phyloP scores from a whole-genome alignment of 2,888 invertebrate species.

The Drosophila neotestacea region DNA sequence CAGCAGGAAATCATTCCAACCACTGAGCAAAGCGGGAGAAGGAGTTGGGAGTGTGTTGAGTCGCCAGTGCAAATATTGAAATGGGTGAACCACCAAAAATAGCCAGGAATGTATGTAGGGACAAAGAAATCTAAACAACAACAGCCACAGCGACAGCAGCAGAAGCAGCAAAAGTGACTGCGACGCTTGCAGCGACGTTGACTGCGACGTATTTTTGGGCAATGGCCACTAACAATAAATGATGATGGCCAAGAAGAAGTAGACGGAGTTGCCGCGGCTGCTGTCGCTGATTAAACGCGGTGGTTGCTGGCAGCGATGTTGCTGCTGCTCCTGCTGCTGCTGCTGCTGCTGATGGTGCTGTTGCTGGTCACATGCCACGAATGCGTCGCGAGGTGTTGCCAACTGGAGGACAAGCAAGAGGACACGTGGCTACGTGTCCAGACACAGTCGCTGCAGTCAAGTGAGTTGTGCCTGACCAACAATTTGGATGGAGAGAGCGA shows the following conservation, averaged over 20 bases:
- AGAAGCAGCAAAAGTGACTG: neutral
- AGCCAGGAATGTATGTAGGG: constrained; percentile 50
- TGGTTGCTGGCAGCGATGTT: constrained; percentile 33
- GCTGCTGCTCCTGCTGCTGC: constrained; percentile 4
- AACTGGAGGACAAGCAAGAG: constrained; percentile 56
- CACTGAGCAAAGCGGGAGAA: constrained; percentile 33
- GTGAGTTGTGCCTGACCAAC: constrained; percentile 28
- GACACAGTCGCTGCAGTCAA: constrained; percentile 49
- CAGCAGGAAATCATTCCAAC: constrained; percentile 78
- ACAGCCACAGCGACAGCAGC: constrained; percentile 31
- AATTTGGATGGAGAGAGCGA: too few species aligned
- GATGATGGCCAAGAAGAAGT: constrained; percentile 64
- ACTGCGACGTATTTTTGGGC: constrained; percentile 26
- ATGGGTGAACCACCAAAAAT: constrained; percentile 62
- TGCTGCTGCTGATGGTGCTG: constrained; percentile 9
- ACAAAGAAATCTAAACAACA: constrained; percentile 81
- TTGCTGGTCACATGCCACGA: constrained; percentile 60
- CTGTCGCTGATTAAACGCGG: constrained; percentile 76
- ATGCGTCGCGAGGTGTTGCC: constrained; percentile 78
- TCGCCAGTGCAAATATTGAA: constrained; percentile 74
- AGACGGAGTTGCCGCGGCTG: constrained; percentile 38
- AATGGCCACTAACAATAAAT: constrained; percentile 68
- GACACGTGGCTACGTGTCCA: constrained; percentile 59
- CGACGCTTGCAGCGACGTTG: constrained; percentile 8
- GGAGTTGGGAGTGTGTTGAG: constrained; percentile 10